Conservation (phyloP, 2,797 vertebrate genomes). For the Melanotaenia trifasciata region DNA sequence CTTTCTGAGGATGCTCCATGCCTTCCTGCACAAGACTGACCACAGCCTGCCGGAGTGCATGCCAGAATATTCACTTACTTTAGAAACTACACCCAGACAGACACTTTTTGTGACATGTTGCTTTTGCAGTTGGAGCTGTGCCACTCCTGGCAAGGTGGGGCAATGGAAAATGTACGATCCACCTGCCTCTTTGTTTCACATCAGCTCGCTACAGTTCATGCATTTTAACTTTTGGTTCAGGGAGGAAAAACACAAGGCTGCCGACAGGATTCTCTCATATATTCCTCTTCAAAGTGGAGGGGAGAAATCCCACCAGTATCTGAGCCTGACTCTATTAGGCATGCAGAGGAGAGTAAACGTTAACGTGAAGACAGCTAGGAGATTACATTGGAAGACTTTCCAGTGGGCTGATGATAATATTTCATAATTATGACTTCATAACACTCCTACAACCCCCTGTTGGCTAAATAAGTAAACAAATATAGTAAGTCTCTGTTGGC, state of each 20-base stretch:
- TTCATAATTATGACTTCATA: constrained; percentile 42
- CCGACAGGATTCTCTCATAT: constrained; percentile 68
- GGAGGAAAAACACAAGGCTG: constrained; percentile 38
- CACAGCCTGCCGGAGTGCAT: constrained; percentile 12
- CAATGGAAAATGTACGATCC: constrained; percentile 8
- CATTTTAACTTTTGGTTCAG: constrained; percentile 54
- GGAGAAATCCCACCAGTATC: constrained; percentile 52
- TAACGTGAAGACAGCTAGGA: constrained; percentile 43
- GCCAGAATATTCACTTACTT: constrained; percentile 31
- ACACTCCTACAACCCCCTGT: constrained; percentile 15
- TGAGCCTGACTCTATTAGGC: constrained; percentile 41
- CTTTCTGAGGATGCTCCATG: constrained; percentile 38
- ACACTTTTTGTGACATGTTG: constrained; percentile 16
- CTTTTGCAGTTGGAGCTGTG: constrained; percentile 30
- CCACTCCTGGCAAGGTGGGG: constrained; percentile 21
- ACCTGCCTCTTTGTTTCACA: constrained; percentile 28
- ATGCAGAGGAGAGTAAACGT: constrained; percentile 27
- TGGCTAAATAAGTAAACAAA: constrained; percentile 10
- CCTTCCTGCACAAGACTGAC: constrained; percentile 51
- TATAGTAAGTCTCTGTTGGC: neutral
- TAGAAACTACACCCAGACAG: constrained; percentile 38
- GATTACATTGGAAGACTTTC: constrained; percentile 42
- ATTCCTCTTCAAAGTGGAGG: constrained; percentile 67
- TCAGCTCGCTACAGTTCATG: constrained; percentile 14
- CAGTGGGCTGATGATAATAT: constrained; percentile 39